Percentiles rank a stretch among this genome's conserved stretches.
phyloP scores from a whole-genome alignment of 2,888 invertebrate species.

The Ctenicera cuprea region DNA sequence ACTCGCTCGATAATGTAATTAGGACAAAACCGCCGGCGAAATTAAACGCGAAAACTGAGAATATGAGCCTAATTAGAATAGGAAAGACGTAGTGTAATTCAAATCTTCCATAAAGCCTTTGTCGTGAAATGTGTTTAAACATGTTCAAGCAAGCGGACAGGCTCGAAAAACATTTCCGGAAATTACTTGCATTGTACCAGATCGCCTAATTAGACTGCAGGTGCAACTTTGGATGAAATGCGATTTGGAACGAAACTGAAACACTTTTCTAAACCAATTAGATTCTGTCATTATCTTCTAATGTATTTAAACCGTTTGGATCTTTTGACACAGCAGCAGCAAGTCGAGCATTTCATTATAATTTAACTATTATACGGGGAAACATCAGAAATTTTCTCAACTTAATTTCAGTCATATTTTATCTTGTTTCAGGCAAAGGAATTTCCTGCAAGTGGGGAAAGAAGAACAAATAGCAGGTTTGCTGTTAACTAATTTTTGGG shows the following conservation, averaged over 20 bases:
- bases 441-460: background rate
- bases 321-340: background rate
- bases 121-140: slow-evolving; percentile 56
- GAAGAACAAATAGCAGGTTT: background rate
- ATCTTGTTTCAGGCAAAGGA: slow-evolving; percentile 36
- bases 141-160: slow-evolving; percentile 51
- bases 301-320: background rate
- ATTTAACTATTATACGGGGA: background rate
- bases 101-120: slow-evolving; percentile 60
- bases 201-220: slow-evolving; percentile 47
- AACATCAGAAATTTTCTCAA: background rate
- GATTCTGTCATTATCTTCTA: slow-evolving; percentile 10
- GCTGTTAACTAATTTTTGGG: slow-evolving; percentile 34
- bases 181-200: slow-evolving; percentile 46
- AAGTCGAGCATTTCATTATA: background rate
- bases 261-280: slow-evolving; percentile 19
- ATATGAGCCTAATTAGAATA: slow-evolving; percentile 78
- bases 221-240: slow-evolving; percentile 45
- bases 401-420: background rate
- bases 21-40: slow-evolving; percentile 73
- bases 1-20: slow-evolving; percentile 76
- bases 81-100: slow-evolving; percentile 64
- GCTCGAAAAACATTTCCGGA: slow-evolving; percentile 49
- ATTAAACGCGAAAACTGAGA: slow-evolving; percentile 79
- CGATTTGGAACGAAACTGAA: slow-evolving; percentile 31